Evolutionary conservation across 1,140 invertebrate species (phyloP).

Genomic region (Megathymus violae): DNA sequence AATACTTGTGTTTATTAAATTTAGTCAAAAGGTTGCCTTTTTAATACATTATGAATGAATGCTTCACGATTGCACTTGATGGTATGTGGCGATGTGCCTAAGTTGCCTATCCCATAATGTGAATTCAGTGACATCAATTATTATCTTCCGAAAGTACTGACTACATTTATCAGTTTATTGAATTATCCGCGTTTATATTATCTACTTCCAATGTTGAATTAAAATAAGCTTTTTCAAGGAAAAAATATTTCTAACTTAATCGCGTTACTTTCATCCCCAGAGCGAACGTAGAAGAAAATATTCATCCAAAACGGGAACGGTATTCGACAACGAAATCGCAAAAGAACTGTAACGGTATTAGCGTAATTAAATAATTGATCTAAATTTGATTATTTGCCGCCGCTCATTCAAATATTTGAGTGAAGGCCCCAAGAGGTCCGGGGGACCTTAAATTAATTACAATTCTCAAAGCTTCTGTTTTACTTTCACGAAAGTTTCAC

Average conservation of each 20-base stretch:
- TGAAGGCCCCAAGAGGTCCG: constrained; percentile 21
- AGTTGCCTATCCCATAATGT: no score
- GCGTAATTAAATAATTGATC: constrained; percentile 50
- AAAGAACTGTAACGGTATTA: constrained; percentile 28
- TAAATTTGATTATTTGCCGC: constrained; percentile 49
- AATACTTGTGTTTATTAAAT: no score
- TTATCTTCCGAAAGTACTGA: no score
- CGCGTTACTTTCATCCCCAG: constrained; percentile 1
- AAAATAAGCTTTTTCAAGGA: neutral
- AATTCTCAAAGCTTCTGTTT: constrained; percentile 44
- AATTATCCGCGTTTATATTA: no score
- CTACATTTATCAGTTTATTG: no score
- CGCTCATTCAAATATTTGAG: constrained; percentile 40
- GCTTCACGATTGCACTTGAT: no score
- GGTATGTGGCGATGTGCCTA: no score
- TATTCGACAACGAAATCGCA: constrained; percentile 16
- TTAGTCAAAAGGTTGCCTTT: no score
- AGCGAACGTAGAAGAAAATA: constrained; percentile 11
- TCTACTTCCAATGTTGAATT: neutral
- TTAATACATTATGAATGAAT: no score
- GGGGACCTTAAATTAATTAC: constrained; percentile 48
- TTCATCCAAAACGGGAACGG: constrained; percentile 11
- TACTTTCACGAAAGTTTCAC: constrained; percentile 40
- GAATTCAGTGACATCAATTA: no score
- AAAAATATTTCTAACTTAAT: constrained; percentile 4